phyloP scores from a whole-genome alignment of 2,113 vertebrate species.

The Dasyornis broadbenti region DNA sequence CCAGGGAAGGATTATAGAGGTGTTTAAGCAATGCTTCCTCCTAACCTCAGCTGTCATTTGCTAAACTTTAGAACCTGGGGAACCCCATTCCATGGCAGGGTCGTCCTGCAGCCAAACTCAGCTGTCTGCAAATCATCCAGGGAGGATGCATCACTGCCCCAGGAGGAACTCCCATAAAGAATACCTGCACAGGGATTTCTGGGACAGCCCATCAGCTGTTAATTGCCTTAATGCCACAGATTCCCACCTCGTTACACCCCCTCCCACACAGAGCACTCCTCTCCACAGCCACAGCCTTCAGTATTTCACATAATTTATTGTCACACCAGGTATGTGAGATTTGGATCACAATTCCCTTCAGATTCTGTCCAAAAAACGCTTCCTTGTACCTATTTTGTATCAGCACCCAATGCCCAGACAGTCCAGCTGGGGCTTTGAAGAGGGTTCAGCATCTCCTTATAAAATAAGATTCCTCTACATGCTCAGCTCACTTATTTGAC shows the following conservation, averaged over 20 bases:
- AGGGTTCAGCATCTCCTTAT: background rate
- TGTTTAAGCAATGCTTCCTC: background rate
- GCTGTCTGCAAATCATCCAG: background rate
- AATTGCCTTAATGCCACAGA: background rate
- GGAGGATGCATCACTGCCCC: background rate
- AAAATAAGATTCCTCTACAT: background rate
- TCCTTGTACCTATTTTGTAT: background rate
- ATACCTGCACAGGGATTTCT: background rate
- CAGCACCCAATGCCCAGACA: background rate
- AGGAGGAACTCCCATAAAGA: background rate
- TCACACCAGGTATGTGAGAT: background rate
- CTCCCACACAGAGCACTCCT: background rate
- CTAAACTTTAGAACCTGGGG: background rate
- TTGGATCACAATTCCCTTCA: background rate
- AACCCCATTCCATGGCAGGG: background rate
- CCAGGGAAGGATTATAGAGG: background rate
- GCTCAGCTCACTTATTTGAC: background rate
- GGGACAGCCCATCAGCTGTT: background rate
- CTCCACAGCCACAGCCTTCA: background rate
- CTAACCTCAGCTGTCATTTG: background rate
- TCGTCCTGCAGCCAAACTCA: background rate
- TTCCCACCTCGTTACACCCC: background rate
- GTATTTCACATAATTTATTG: background rate
- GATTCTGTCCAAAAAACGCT: background rate
- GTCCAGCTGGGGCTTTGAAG: background rate